Conservation (phyloP, 2,888 invertebrate genomes). For the Dilophus febrilis region DNA sequence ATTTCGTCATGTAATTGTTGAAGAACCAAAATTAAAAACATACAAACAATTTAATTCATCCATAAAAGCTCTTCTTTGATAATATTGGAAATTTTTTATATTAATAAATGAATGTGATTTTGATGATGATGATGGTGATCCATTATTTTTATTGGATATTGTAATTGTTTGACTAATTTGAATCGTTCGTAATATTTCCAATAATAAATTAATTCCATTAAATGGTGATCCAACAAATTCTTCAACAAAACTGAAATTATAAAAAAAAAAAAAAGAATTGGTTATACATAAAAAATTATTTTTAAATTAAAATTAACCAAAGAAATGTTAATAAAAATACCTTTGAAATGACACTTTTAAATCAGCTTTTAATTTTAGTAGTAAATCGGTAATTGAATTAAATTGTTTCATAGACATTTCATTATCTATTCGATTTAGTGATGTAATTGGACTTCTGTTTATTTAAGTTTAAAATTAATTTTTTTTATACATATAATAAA, state of each 20-base stretch:
- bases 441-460: conserved; percentile 50
- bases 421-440: conserved; percentile 40
- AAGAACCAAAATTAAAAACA: conserved; percentile 22
- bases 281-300: too few relatives aligned
- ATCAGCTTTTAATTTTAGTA: conserved; percentile 74
- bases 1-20: too few relatives aligned
- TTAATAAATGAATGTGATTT: conserved; percentile 23
- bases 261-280: too few relatives aligned
- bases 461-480: too few relatives aligned
- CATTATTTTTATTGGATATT: conserved; percentile 18
- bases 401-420: conserved; percentile 82
- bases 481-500: too few relatives aligned
- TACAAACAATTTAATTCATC: conserved; percentile 76
- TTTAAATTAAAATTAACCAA: too few relatives aligned
- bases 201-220: conserved; percentile 67
- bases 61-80: conserved; percentile 55
- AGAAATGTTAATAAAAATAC: too few relatives aligned
- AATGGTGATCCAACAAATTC: conserved; percentile 79
- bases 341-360: conserved; percentile 75
- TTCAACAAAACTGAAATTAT: conserved; percentile 62
- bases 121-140: conserved; percentile 16
- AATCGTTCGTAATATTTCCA: conserved; percentile 72
- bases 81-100: conserved; percentile 44
- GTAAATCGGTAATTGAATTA: conserved; percentile 69
- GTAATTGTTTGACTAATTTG: conserved; percentile 62